Evolutionary conservation across 2,888 invertebrate genomes (phyloP).

Genomic region (Aspidiotus destructor): DNA sequence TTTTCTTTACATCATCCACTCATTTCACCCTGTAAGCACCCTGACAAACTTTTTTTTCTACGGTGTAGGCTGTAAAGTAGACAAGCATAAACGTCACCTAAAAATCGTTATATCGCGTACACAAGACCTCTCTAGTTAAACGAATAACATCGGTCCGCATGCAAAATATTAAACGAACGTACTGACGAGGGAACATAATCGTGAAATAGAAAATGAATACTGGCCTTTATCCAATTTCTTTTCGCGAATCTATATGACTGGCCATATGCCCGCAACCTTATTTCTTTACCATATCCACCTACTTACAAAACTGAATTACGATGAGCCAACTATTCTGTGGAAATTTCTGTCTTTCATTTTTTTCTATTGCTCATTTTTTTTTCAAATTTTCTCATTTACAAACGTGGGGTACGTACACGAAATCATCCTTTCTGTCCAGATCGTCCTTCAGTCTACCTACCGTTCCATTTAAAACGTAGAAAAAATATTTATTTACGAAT

Average conservation of each 20-base stretch:
- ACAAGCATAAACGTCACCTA: too few species aligned
- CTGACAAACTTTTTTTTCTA: too few species aligned
- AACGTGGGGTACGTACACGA: too few species aligned
- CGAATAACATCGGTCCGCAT: background rate
- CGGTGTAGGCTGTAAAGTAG: too few species aligned
- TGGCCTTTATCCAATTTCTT: conserved; percentile 1
- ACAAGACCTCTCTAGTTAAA: too few species aligned
- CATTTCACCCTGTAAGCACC: too few species aligned
- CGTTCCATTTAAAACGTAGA: conserved; percentile 6
- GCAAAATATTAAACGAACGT: background rate
- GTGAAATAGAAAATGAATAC: conserved; percentile 8
- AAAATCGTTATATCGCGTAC: too few species aligned
- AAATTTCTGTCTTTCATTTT: background rate
- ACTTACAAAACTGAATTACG: conserved; percentile 25
- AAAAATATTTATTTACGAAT: background rate
- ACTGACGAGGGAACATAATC: background rate
- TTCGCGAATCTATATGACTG: conserved; percentile 15
- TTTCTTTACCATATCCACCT: conserved; percentile 28
- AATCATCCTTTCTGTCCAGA: conserved; percentile 12
- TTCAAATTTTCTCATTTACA: too few species aligned
- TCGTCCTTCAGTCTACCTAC: conserved; percentile 17
- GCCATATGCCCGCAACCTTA: conserved; percentile 32
- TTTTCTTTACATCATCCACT: too few species aligned
- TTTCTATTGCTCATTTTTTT: conserved; percentile 1
- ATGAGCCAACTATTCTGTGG: conserved; percentile 29